phyloP scores from a whole-genome alignment of 2,888 invertebrate species.

The Tupiocoris notatus region DNA sequence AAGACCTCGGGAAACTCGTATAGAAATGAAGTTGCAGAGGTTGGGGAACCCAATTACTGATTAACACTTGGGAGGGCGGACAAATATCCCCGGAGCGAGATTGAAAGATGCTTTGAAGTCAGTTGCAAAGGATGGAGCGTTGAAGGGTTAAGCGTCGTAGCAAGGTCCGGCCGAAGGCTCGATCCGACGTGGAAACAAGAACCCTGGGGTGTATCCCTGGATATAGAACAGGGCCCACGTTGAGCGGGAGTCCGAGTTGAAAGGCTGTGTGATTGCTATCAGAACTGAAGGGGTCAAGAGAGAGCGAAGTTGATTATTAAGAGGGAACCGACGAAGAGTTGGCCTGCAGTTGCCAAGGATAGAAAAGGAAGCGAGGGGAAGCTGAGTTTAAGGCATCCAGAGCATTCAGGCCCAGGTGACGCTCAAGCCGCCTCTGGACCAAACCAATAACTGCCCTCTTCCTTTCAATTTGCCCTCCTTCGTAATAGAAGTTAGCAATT shows the following conservation, averaged over 20 bases:
- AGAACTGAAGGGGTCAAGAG: conserved; percentile 11
- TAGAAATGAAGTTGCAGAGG: conserved; percentile 4
- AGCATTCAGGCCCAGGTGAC: too few species aligned
- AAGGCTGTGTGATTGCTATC: conserved; percentile 39
- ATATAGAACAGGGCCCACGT: neutral
- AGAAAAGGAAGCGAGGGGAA: too few species aligned
- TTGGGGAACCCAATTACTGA: conserved; percentile 42
- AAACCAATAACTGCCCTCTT: too few species aligned
- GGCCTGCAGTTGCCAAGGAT: too few species aligned
- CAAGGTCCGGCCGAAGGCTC: neutral
- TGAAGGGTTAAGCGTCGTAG: neutral
- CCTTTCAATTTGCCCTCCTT: too few species aligned
- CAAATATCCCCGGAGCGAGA: conserved; percentile 46
- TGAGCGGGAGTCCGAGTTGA: neutral
- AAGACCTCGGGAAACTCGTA: neutral
- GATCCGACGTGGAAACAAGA: neutral
- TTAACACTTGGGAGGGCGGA: conserved; percentile 40
- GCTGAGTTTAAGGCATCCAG: too few species aligned
- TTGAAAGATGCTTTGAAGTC: conserved; percentile 48
- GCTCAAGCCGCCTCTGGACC: too few species aligned
- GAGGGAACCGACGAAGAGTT: too few species aligned
- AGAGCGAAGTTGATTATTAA: conserved; percentile 39
- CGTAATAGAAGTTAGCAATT: too few species aligned
- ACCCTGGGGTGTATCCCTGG: neutral
- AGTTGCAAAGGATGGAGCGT: conserved; percentile 28